Percentiles rank a stretch among this genome's conserved stretches.
phyloP scores from a whole-genome alignment of 2,888 invertebrate genomes.

The Platypus cylindrus region DNA sequence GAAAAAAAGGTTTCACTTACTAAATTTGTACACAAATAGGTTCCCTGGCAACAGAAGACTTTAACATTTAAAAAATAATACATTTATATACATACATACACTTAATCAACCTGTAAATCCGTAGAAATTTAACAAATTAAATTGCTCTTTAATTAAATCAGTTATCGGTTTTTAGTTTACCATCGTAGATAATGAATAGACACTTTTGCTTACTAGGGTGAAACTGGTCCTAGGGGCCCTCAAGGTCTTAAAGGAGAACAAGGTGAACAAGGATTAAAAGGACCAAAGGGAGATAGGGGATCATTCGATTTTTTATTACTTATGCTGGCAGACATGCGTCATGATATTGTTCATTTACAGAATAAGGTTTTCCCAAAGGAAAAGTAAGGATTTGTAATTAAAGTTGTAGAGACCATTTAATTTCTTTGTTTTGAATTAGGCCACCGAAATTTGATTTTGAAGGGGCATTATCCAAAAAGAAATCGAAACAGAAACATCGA shows the following conservation, averaged over 20 bases:
- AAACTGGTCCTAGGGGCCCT: conserved; percentile 46
- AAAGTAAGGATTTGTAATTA: conserved; percentile 32
- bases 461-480: conserved; percentile 43
- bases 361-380: conserved; percentile 45
- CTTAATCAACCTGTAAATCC: no score
- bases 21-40: no score
- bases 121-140: no score
- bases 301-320: conserved; percentile 51
- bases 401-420: background rate
- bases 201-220: no score
- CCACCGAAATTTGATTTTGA: conserved; percentile 49
- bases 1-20: no score
- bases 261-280: conserved; percentile 45
- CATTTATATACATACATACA: no score
- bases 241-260: conserved; percentile 48
- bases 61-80: no score
- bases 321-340: conserved; percentile 49
- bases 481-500: conserved; percentile 37
- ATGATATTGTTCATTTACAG: conserved; percentile 50
- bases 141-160: no score
- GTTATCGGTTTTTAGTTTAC: no score
- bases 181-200: no score
- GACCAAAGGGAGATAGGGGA: conserved; percentile 47
- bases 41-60: no score
- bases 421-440: conserved; percentile 29